Percentiles rank a stretch among this genome's conserved stretches.
Evolutionary conservation across 2,888 invertebrate species (phyloP).

Genomic region (Pachymerium ferrugineum): DNA sequence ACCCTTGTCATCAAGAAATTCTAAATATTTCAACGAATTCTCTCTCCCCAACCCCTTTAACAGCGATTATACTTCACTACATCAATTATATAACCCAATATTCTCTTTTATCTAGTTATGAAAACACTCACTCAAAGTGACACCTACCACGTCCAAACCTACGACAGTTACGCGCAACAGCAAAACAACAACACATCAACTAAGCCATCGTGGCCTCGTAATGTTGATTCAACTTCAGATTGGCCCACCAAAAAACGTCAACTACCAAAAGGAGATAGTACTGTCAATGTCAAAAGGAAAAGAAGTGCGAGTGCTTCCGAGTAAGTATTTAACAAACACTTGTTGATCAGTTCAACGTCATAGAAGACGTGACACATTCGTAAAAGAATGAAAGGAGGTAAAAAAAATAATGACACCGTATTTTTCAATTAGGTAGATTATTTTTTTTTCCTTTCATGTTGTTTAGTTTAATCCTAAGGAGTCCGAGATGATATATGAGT

Average conservation of each 20-base stretch:
- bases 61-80: no score
- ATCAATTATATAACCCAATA: no score
- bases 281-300: neutral
- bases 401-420: no score
- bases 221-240: neutral
- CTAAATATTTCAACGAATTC: neutral
- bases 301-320: constrained; percentile 9
- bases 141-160: neutral
- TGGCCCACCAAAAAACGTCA: neutral
- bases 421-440: neutral
- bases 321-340: neutral
- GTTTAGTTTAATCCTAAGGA: neutral
- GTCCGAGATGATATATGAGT: neutral
- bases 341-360: no score
- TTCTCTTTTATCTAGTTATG: constrained; percentile 16
- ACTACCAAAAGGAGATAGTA: neutral
- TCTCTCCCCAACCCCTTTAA: no score
- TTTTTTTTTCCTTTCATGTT: neutral
- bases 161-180: neutral
- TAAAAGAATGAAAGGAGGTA: no score
- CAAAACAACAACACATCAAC: neutral
- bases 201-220: neutral
- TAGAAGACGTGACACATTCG: no score
- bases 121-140: constrained; percentile 19
- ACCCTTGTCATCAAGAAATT: constrained; percentile 14